These are phyloP conservation scores for Boloria euphrosyne DNA, from an alignment of 2,888 invertebrate species.

Conservation along the genomic window DNA sequence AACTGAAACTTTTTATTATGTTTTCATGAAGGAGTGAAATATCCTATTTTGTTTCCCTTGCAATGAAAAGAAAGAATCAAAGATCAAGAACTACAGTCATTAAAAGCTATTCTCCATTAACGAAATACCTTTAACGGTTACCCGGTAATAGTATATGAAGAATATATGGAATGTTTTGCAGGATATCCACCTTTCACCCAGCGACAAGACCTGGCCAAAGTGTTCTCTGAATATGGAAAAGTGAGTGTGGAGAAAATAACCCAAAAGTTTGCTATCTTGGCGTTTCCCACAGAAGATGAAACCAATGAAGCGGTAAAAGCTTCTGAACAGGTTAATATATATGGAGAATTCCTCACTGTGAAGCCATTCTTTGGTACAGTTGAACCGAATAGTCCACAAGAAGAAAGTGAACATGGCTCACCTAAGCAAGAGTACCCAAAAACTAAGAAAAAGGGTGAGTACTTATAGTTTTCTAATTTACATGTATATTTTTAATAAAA, in stretches of 20 bases:
- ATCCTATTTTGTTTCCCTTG: too few relatives aligned
- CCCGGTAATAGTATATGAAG: not conserved
- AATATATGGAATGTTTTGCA: slow-evolving; percentile 39
- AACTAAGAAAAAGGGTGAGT: slow-evolving; percentile 53
- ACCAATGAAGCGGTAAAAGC: slow-evolving; percentile 48
- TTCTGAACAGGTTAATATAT: slow-evolving; percentile 51
- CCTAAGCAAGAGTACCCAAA: slow-evolving; percentile 47
- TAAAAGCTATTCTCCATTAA: too few relatives aligned
- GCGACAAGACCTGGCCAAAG: slow-evolving; percentile 53
- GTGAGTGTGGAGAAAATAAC: slow-evolving; percentile 51
- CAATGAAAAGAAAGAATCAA: too few relatives aligned
- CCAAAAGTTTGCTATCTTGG: slow-evolving; percentile 47
- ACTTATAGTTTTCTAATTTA: not conserved
- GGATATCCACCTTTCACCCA: slow-evolving; percentile 63
- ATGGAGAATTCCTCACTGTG: slow-evolving; percentile 58
- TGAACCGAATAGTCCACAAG: slow-evolving; percentile 39
- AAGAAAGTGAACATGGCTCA: slow-evolving; percentile 33
- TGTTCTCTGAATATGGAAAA: slow-evolving; percentile 53
- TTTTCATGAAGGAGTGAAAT: too few relatives aligned
- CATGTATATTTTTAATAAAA: not conserved
- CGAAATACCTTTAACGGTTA: too few relatives aligned
- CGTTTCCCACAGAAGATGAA: slow-evolving; percentile 44
- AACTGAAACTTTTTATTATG: too few relatives aligned
- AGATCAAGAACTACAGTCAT: too few relatives aligned
- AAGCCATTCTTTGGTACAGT: slow-evolving; percentile 42